Evolutionary conservation across 2,888 invertebrate species (phyloP), one percentile per base, ranked within the genome.

Genomic region (Acleris holmiana): DNA sequence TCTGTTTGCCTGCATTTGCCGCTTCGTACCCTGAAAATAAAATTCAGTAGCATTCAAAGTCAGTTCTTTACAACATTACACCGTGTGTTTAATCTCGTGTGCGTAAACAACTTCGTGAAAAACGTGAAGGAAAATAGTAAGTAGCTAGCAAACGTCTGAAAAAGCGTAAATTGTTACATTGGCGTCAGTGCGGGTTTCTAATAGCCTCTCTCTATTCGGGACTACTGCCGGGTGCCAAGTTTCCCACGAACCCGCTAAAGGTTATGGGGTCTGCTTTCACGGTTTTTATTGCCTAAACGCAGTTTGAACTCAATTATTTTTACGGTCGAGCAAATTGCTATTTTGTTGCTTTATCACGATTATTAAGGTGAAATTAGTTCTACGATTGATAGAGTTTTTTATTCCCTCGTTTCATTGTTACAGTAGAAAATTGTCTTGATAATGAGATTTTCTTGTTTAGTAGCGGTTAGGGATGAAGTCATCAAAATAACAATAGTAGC

Each of bases 261-360:
- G 91, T 90, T 91, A 91, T 90, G 89, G 87, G 88, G 86, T 85
- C 85, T 88, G 85, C 89, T 89, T 91, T 88, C 88, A 91, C 86
- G 88, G 89, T 91, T 92, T 92, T 92, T 92, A 91, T 90, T 89
- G 91, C 91, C 85, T 81, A 82, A 88, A 90, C 90, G 88, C 88
- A 89, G 89, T 91, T 91, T 91, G 89, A 90, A 91, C 91, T 91
- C 91, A 91, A 92, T 91, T 91, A 92, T 91, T 91, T 92, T 92
- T 91, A 91, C 89, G 91, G 88, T 85, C 78, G 86, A 78, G 84
- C 80, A 89, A 92, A 91, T 92, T 91, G 89, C 91, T 91, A 89
- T 91, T 89, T 92, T 90, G 91, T 90, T 92, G 91, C 91, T 84
- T 84, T 89, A 90, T 91, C 91, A 90, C 79, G 88, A 91, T 91